Conservation (phyloP, 2,888 invertebrate genomes). For the Calameuta filiformis region DNA sequence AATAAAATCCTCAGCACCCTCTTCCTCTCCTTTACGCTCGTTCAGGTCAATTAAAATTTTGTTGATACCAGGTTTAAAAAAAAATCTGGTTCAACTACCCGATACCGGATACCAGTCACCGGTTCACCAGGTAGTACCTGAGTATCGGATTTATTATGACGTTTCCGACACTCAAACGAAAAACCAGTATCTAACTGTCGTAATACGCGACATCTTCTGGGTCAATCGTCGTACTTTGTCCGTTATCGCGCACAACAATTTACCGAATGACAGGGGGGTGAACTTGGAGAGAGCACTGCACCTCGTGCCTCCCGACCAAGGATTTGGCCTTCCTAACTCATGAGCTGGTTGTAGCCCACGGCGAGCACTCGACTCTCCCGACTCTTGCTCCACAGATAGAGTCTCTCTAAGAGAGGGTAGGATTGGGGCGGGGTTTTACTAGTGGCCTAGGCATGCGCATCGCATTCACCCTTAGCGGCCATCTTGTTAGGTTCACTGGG, state of each 20-base stretch:
- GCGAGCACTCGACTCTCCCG: neutral
- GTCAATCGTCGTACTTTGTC: neutral
- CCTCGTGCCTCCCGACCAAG: neutral
- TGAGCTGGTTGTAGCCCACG: neutral
- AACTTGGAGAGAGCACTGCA: neutral
- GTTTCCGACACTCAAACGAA: neutral
- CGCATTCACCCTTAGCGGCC: constrained; percentile 45
- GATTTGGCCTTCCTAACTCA: neutral
- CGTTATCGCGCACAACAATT: neutral
- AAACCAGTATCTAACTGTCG: neutral
- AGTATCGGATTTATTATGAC: neutral
- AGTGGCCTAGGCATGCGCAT: constrained; percentile 48
- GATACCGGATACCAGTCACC: neutral
- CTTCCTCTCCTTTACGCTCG: neutral
- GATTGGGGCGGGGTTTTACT: constrained; percentile 36
- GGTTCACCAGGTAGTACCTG: neutral
- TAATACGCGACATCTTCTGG: neutral
- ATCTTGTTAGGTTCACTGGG: constrained; percentile 47
- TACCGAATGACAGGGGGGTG: neutral
- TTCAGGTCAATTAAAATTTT: neutral
- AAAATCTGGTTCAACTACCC: neutral
- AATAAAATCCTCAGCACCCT: neutral
- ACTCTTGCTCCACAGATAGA: neutral
- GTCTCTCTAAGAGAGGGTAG: constrained; percentile 10
- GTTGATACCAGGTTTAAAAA: neutral